Evolutionary conservation across 2,797 vertebrate genomes (phyloP).

Genomic region (Characodon lateralis): DNA sequence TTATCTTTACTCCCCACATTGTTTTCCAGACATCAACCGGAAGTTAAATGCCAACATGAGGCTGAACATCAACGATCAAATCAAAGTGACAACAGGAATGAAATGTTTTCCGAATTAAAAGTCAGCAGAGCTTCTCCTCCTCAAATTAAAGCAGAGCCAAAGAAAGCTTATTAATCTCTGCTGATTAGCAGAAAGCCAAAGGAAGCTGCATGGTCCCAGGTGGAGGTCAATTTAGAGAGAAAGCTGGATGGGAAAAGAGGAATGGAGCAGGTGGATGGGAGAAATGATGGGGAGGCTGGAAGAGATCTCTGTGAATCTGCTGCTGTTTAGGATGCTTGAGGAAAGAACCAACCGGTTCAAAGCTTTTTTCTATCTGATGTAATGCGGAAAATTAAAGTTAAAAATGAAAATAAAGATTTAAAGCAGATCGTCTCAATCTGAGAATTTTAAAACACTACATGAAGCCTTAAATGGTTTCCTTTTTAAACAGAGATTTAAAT

Average conservation of each 20-base stretch:
- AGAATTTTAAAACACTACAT: neutral
- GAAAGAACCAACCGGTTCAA: constrained; percentile 28
- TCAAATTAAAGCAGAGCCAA: neutral
- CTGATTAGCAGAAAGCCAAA: neutral
- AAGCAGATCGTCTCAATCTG: constrained; percentile 5
- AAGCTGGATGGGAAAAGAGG: constrained; percentile 2
- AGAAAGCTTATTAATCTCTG: neutral
- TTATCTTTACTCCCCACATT: no score
- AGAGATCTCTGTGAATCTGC: constrained; percentile 50
- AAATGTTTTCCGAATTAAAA: no score
- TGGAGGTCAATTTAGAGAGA: constrained; percentile 29
- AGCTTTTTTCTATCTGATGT: constrained; percentile 46
- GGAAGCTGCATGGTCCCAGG: constrained; percentile 26
- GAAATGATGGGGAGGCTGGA: constrained; percentile 22
- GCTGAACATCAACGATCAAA: no score
- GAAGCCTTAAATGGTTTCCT: constrained; percentile 5
- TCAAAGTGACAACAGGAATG: no score
- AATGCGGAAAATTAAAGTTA: constrained; percentile 17
- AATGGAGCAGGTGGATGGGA: constrained; percentile 38
- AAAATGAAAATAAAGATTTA: constrained; percentile 1
- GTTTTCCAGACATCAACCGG: no score
- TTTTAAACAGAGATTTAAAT: constrained; percentile 16
- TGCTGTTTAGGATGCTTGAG: constrained; percentile 12
- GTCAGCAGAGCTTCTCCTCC: neutral
- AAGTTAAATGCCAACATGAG: no score